These are phyloP conservation scores for Labeo rohita DNA, from an alignment of 2,113 vertebrate species.

Conservation along the genomic window DNA sequence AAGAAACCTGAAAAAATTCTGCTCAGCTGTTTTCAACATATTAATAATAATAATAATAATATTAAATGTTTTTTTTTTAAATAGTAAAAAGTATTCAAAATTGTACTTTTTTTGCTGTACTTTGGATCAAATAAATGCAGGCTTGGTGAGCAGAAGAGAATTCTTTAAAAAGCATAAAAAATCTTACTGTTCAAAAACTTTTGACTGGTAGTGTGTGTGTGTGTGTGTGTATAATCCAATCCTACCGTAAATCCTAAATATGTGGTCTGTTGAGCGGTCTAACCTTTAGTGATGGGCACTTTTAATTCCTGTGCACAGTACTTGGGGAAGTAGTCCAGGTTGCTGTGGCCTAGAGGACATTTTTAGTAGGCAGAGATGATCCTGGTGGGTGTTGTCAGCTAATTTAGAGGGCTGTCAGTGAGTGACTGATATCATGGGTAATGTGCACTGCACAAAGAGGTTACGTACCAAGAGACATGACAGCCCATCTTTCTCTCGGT, in stretches of 20 bases:
- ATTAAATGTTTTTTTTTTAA: too few relatives aligned
- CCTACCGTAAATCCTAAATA: background rate
- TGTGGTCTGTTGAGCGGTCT: background rate
- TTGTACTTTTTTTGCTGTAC: too few relatives aligned
- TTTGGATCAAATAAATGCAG: too few relatives aligned
- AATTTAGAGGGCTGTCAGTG: conserved; percentile 43
- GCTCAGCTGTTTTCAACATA: too few relatives aligned
- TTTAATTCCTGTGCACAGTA: background rate
- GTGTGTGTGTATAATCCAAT: too few relatives aligned
- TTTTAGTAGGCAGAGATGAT: conserved; percentile 33
- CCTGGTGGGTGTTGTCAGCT: conserved; percentile 51
- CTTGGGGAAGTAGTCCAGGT: background rate
- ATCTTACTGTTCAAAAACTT: too few relatives aligned
- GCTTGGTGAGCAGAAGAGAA: too few relatives aligned
- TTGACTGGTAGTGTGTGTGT: too few relatives aligned
- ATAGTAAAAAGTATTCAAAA: too few relatives aligned
- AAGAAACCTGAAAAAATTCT: too few relatives aligned
- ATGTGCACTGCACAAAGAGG: conserved; percentile 49
- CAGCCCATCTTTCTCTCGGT: conserved; percentile 6
- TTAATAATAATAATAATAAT: too few relatives aligned
- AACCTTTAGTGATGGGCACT: background rate
- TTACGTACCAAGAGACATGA: conserved; percentile 56
- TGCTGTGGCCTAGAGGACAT: background rate
- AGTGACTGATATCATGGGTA: conserved; percentile 48
- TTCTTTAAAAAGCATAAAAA: too few relatives aligned